A percentile compares a stretch with the other conserved stretches of the same genome.
These are phyloP conservation scores for Tilapia sparmanii DNA, from an alignment of 2,113 vertebrate genomes.

Conservation along the genomic window DNA sequence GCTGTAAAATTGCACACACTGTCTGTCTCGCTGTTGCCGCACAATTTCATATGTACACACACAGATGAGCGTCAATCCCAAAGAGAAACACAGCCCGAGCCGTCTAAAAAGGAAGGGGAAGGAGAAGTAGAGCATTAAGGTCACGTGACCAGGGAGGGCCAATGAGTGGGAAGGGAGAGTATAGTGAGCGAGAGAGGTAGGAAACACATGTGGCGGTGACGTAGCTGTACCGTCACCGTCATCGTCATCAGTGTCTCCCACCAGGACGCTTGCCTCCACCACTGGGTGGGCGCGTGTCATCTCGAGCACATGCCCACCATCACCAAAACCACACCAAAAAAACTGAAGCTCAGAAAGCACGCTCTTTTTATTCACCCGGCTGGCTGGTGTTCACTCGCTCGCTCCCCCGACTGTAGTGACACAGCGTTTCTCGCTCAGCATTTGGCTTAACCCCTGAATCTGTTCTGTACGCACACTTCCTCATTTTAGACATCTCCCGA, in stretches of 20 bases:
- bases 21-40: slow-evolving; percentile 30
- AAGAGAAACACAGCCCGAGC: slow-evolving; percentile 55
- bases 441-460: slow-evolving; percentile 31
- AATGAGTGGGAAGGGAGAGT: slow-evolving; percentile 44
- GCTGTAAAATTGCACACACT: slow-evolving; percentile 21
- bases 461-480: not conserved
- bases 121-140: slow-evolving; percentile 60
- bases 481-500: not conserved
- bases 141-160: slow-evolving; percentile 52
- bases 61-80: slow-evolving; percentile 54
- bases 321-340: slow-evolving; percentile 20
- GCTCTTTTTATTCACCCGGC: slow-evolving; percentile 14
- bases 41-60: slow-evolving; percentile 22
- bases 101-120: slow-evolving; percentile 51
- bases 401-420: slow-evolving; percentile 42
- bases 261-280: slow-evolving; percentile 27
- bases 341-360: slow-evolving; percentile 2
- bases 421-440: slow-evolving; percentile 31
- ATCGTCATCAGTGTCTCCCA: slow-evolving; percentile 28
- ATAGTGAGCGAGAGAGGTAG: slow-evolving; percentile 42
- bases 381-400: not conserved
- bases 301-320: slow-evolving; percentile 20
- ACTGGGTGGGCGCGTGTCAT: slow-evolving; percentile 46
- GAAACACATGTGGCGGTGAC: slow-evolving; percentile 57
- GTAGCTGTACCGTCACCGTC: slow-evolving; percentile 31